These are phyloP conservation scores for Apomyelois bistriatella DNA, from an alignment of 2,888 invertebrate species.

Conservation along the genomic window DNA sequence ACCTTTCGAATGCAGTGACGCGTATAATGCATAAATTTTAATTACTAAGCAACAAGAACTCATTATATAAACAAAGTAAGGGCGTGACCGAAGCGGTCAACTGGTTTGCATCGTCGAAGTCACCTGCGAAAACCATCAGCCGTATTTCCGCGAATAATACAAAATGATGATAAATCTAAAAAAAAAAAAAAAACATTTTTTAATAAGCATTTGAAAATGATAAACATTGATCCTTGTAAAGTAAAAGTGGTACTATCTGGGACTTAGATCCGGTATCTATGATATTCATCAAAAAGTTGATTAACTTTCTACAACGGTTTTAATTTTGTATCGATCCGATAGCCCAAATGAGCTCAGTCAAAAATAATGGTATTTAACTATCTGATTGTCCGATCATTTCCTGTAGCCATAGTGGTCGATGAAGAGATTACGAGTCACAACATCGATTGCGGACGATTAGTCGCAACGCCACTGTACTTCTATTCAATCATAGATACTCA, in stretches of 20 bases:
- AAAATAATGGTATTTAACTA: constrained; percentile 64
- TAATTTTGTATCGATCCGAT: constrained; percentile 59
- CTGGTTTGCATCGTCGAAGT: constrained; percentile 26
- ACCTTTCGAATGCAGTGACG: constrained; percentile 5
- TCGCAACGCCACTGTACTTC: constrained; percentile 39
- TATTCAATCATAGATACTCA: constrained; percentile 54
- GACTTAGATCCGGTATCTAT: constrained; percentile 14
- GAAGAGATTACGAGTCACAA: constrained; percentile 56
- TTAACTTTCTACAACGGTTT: constrained; percentile 71
- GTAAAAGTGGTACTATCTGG: not conserved
- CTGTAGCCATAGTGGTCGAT: constrained; percentile 39
- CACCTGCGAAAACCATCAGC: constrained; percentile 36
- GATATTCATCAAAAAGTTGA: constrained; percentile 45
- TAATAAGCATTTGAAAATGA: too few relatives aligned
- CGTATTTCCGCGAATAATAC: not conserved
- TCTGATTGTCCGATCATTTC: constrained; percentile 56
- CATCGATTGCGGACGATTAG: constrained; percentile 42
- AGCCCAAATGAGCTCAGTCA: constrained; percentile 52
- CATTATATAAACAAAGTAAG: constrained; percentile 29
- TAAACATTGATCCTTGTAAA: too few relatives aligned
- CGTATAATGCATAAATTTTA: constrained; percentile 14
- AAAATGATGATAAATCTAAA: not conserved
- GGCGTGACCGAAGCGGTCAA: constrained; percentile 47
- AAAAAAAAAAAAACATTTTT: too few relatives aligned
- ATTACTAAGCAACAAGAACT: constrained; percentile 18